A percentile compares a stretch with the other conserved stretches of the same genome.
Conservation (phyloP, 2,797 vertebrate genomes). For the Monodelphis domestica region DNA sequence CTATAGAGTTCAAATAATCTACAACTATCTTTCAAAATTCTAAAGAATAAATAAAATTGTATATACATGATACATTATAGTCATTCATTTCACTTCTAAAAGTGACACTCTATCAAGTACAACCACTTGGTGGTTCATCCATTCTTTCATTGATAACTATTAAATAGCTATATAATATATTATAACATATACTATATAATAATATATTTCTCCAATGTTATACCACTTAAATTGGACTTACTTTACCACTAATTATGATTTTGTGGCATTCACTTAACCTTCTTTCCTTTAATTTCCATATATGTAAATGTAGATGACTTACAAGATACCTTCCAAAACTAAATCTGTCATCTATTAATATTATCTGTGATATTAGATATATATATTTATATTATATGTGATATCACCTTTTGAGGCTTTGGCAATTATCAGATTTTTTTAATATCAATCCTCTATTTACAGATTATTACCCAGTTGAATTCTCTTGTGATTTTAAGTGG, state of each 20-base stretch:
- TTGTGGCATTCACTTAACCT: background rate
- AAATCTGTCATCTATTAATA: background rate
- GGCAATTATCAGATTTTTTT: background rate
- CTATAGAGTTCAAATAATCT: background rate
- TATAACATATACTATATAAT: no score
- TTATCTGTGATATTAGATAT: no score
- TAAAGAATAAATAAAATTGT: background rate
- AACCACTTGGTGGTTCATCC: background rate
- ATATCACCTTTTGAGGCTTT: background rate
- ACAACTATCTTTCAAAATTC: background rate
- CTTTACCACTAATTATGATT: background rate
- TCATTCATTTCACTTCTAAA: background rate
- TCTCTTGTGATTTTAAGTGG: background rate
- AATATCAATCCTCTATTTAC: background rate
- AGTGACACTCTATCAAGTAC: background rate
- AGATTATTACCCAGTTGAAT: background rate
- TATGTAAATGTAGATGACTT: background rate
- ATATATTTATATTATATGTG: no score
- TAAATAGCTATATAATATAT: no score
- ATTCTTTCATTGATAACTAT: background rate
- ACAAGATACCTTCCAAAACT: background rate
- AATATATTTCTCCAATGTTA: background rate
- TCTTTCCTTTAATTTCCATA: background rate
- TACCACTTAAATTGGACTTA: background rate
- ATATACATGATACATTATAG: background rate